Base-by-base conservation (phyloP, 2,113 vertebrate genomes). In the Erythrolamprus reginae region DNA sequence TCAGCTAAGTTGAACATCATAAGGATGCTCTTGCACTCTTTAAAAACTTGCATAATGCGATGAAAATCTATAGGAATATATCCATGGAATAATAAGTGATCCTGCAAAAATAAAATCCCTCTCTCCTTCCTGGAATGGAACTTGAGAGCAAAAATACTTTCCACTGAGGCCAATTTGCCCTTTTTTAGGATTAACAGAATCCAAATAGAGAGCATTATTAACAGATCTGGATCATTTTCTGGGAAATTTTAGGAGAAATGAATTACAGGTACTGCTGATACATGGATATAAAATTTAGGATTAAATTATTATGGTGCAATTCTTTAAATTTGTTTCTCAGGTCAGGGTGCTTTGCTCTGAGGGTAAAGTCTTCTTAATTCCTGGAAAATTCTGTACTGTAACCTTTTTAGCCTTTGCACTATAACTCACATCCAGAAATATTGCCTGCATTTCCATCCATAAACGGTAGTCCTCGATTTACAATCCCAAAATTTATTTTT, bases 251-350 rank as follows among this genome's bases (percentile, higher is more conserved):
- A 8, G 13, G 52, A 17, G 19, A 19, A 3, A 17, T 90, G 93
- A 94, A 47, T 83, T 83, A 24, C 8, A 77, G 65, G 33, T 77
- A 38, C 33, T 38, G 65, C 5, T 21, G 6, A 48, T 7, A 13
- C 0, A 3, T 48, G 23, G 47, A 28, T 51, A 94, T 93, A 92
- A 94, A 89, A 55, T 83, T 84, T 12, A 52, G 90, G 84, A 85
- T 95, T 89, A 91, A 95, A 93, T 95, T 91, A 92, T 93, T 96
- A 96, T 93, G 94, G 97, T 97, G 97, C 97, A 97, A 97, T 95
- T 95, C 93, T 93, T 96, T 55, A 77, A 51, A 56, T 88, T 95
- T 95, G 93, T 95, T 95, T 93, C 97, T 97, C 96, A 96, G 97
- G 96, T 94, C 91, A 92, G 87, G 4, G 65, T 77, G 91, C 94